Evolutionary conservation across 2,113 vertebrate genomes (phyloP), one percentile per base, ranked within the genome.

Genomic region (Stigmatopora nigra): DNA sequence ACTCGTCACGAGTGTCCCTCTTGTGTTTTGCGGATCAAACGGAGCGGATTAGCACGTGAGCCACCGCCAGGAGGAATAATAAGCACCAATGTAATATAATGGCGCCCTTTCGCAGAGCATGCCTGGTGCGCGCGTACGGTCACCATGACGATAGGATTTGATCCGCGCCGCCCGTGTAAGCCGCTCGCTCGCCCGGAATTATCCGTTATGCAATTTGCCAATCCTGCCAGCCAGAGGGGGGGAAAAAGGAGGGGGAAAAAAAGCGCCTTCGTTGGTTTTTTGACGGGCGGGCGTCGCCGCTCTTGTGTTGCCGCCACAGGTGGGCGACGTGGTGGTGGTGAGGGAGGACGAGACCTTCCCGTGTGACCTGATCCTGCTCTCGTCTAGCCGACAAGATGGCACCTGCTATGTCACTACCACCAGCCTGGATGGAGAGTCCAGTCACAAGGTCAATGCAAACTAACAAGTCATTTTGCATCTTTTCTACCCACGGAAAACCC

Each of bases 361-460:
- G 46, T 98, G 97, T 86, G 97, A 99, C 83, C 85, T 99, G 86
- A 92, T 99, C 89, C 88, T 99, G 77, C 92, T 99, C 0, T 98
- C 97, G 10, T 94, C 95, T 78, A 97, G 92, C 76, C 92, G 93
- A 70, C 87, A 83, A 25, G 95, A 98, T 13, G 95, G 97, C 47
- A 97, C 95, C 6, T 98, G 97, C 89, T 98, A 94, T 15, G 95
- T 99, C 78, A 99, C 96, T 49, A 99, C 96, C n/a, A 89, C 96
- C 86, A 96, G 97, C 82, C 84, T 99, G 76, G 97, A 99, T 6
- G 97, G 97, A 63, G 97, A 99, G 83, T 98, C 96, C 0, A 98
- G 95, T 86, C 95, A 97, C 67, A 99, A 99, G 88, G 97, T 92
- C 22, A 25, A 22, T 11, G 7, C 22, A 11, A 3, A 20, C 13